These are phyloP conservation scores for Epinephelus fuscoguttatus DNA, from an alignment of 2,113 vertebrate genomes.

Conservation along the genomic window DNA sequence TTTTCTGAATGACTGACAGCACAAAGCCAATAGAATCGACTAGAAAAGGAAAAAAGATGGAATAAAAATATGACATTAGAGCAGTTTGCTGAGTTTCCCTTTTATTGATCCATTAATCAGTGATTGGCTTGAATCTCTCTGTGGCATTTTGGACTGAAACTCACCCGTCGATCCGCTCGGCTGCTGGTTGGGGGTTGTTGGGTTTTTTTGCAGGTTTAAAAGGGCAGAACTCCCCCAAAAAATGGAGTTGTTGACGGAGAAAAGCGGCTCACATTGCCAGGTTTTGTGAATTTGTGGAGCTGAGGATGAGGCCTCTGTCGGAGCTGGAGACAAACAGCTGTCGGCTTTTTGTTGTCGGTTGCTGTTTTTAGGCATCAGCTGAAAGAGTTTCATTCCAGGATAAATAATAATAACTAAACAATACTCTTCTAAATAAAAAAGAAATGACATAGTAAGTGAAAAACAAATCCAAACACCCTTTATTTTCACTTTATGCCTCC, in stretches of 20 bases:
- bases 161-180: neutral
- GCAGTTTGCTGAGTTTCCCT: neutral
- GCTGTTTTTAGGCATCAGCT: constrained; percentile 1
- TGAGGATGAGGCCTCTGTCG: constrained; percentile 14
- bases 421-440: neutral
- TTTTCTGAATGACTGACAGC: neutral
- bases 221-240: neutral
- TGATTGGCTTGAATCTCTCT: neutral
- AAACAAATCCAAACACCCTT: neutral
- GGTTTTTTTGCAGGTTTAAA: neutral
- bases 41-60: neutral
- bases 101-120: neutral
- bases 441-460: too few species aligned
- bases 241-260: neutral
- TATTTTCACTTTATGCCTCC: neutral
- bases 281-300: neutral
- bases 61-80: neutral
- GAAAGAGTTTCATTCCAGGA: constrained; percentile 4
- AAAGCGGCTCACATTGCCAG: constrained; percentile 1
- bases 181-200: neutral
- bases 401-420: neutral
- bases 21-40: neutral
- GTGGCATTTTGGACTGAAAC: neutral
- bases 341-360: neutral
- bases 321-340: constrained; percentile 26